These are phyloP conservation scores for Hemichromis elongatus DNA, from an alignment of 2,113 vertebrate genomes.

Conservation along the genomic window DNA sequence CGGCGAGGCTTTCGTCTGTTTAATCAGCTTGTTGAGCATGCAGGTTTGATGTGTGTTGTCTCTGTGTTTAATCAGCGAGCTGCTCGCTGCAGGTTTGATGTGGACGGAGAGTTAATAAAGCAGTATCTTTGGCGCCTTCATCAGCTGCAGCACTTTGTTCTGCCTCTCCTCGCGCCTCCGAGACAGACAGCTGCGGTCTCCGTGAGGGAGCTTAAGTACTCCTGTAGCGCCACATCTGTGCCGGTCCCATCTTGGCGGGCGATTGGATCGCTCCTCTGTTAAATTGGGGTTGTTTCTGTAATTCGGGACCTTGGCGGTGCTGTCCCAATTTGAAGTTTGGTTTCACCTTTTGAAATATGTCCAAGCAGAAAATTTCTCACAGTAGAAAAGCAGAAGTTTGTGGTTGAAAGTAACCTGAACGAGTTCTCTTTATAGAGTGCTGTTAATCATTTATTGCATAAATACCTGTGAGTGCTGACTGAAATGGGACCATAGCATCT, in stretches of 20 bases:
- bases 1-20: conserved; percentile 47
- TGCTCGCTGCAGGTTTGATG: conserved; percentile 74
- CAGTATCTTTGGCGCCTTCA: conserved; percentile 71
- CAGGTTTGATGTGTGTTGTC: conserved; percentile 77
- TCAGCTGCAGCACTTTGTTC: conserved; percentile 68
- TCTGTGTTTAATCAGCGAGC: conserved; percentile 72
- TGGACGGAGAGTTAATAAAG: conserved; percentile 76
- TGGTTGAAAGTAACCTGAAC: not conserved
- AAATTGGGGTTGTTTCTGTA: not conserved
- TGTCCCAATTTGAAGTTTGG: not conserved
- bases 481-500: not conserved
- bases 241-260: not conserved
- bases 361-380: not conserved
- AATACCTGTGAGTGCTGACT: not conserved
- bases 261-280: not conserved
- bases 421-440: not conserved
- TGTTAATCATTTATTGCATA: not conserved
- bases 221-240: not conserved
- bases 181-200: conserved; percentile 44
- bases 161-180: conserved; percentile 26
- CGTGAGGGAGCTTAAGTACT: not conserved
- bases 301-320: not conserved
- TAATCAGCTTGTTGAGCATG: conserved; percentile 72
- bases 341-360: not conserved
- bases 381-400: not conserved